Evolutionary conservation across 2,113 vertebrate genomes (phyloP).

Genomic region (Phalacrocorax brasilianus): DNA sequence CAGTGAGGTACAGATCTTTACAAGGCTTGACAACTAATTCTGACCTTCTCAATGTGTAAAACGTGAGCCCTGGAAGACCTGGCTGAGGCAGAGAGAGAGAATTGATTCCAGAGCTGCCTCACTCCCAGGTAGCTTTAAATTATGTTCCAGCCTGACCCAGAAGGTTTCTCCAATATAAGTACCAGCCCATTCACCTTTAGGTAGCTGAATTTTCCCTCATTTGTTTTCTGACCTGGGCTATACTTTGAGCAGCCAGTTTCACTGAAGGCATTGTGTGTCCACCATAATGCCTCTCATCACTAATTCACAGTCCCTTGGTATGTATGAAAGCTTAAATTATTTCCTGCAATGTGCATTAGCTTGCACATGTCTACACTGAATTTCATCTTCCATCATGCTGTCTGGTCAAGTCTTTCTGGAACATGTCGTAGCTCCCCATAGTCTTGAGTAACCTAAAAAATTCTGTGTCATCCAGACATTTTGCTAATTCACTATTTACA

Average conservation of each 20-base stretch:
- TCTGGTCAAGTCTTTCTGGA: slow-evolving; percentile 69
- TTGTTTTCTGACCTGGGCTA: slow-evolving; percentile 14
- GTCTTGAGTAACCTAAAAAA: slow-evolving; percentile 71
- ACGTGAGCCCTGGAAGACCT: background rate
- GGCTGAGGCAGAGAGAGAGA: background rate
- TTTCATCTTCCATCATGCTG: slow-evolving; percentile 73
- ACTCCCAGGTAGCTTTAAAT: slow-evolving; percentile 39
- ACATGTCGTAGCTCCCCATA: slow-evolving; percentile 44
- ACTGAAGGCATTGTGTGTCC: slow-evolving; percentile 59
- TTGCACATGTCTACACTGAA: slow-evolving; percentile 63
- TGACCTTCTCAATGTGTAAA: slow-evolving; percentile 17
- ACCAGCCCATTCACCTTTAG: background rate
- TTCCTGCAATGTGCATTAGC: slow-evolving; percentile 66
- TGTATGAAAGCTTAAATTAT: slow-evolving; percentile 70
- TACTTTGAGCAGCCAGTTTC: slow-evolving; percentile 42
- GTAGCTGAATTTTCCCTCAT: background rate
- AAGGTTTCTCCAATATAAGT: background rate
- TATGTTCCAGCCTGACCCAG: slow-evolving; percentile 10
- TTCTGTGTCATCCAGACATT: slow-evolving; percentile 70
- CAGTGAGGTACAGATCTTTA: slow-evolving; percentile 9
- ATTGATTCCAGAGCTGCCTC: slow-evolving; percentile 30
- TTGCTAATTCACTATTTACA: slow-evolving; percentile 72
- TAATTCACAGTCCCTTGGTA: slow-evolving; percentile 68
- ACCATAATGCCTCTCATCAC: slow-evolving; percentile 62
- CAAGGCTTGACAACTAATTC: background rate